Evolutionary conservation across 2,888 invertebrate genomes (phyloP), one percentile per base, ranked within the genome.

Genomic region (Stictocephala bisonia): DNA sequence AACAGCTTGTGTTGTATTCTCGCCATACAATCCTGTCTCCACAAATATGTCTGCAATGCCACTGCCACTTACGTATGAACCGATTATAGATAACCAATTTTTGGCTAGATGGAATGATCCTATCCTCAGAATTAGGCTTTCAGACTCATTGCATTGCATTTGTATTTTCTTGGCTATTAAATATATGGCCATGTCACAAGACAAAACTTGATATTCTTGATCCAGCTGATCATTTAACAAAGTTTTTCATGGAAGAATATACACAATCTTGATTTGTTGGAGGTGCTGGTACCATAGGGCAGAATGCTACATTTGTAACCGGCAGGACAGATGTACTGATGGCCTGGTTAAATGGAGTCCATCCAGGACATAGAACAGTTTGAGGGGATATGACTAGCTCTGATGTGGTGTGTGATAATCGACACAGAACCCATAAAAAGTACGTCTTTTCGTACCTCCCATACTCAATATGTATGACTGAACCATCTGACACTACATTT

Each of bases 371-470:
- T 48, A 48, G 13, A 11, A n/a, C 48, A 48, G 4, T 48, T 48
- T 48, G 18, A 48, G 48, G 48, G 13, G 13, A 18, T 11, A 48
- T 48, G 15, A 11, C 13, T 11, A 18, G 48, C 18, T 13, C 48
- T 18, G 48, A n/a, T 7, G 2, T 6, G 2, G 48, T 48, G 56
- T 56, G 56, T 56, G 1, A 4, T 11, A 56, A 4, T 56, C 27
- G 56, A 56, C 26, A 56, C 3, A 56, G 26, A 56, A 56, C 56
- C 56, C 56, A 56, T 56, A 24, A 26, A 24, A 56, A 56, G 13
- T 56, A 20, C 3, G 7, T 24, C 56, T 24, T 26, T 26, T 56
- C 26, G n/a, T 56, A n/a, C 15, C n/a, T 56, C 2, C 26, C 15
- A 48, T 2, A 18, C 2, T 48, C 48, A 44, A 44, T 11, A 48